These are phyloP conservation scores for Corythornis vintsioides DNA, from an alignment of 2,113 vertebrate genomes.

Conservation along the genomic window DNA sequence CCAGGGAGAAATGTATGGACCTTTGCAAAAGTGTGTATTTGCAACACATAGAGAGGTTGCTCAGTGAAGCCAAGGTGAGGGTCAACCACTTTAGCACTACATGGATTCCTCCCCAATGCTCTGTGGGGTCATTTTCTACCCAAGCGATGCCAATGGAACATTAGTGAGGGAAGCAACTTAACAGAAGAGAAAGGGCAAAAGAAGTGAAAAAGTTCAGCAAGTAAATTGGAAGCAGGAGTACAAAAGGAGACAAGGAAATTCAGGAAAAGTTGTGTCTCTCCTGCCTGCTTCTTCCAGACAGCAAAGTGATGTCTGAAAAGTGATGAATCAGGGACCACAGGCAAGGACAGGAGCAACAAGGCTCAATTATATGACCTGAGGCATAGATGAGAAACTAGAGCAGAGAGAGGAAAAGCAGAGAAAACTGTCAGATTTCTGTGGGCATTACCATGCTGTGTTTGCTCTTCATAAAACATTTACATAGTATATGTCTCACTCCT, in stretches of 20 bases:
- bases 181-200: accelerated
- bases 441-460: constrained; percentile 43
- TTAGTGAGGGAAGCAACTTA: neutral
- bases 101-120: accelerated
- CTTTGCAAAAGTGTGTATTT: neutral
- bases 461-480: constrained; percentile 62
- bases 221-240: neutral
- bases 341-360: constrained; percentile 59
- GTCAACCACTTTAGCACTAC: neutral
- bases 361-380: constrained; percentile 42
- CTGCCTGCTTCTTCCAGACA: constrained; percentile 13
- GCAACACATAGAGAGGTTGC: neutral
- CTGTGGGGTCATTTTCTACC: neutral
- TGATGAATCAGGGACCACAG: constrained; percentile 64
- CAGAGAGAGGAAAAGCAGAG: constrained; percentile 22
- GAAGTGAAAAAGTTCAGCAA: neutral
- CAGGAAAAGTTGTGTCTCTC: constrained; percentile 1
- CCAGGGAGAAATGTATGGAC: accelerated
- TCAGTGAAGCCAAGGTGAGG: neutral
- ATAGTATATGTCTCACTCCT: constrained; percentile 2
- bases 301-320: constrained; percentile 8
- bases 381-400: constrained; percentile 1
- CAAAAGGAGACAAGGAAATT: neutral
- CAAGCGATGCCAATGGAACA: neutral
- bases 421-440: constrained; percentile 54